Percentiles rank a stretch among this genome's conserved stretches.
Evolutionary conservation across 2,888 invertebrate genomes (phyloP).

Genomic region (Lepidochitona cinerea): DNA sequence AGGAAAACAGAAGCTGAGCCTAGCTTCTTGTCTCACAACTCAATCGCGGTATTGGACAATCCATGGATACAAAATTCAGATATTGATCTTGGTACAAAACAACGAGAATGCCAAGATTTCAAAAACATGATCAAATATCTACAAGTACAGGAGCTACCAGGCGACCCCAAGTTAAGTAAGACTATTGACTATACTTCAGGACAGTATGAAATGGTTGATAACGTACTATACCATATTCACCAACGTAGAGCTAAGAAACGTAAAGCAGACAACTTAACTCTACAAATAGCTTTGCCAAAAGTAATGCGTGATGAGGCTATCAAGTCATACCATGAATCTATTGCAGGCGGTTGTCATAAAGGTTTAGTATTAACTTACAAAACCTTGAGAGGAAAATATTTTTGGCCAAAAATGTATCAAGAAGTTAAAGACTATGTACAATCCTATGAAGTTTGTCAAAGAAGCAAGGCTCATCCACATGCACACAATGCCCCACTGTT

Average conservation of each 20-base stretch:
- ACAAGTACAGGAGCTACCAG: too few species aligned
- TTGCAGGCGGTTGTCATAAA: conserved; percentile 25
- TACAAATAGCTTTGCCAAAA: conserved; percentile 25
- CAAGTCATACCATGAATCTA: conserved; percentile 16
- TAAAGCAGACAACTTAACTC: conserved; percentile 12
- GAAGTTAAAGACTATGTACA: conserved; percentile 23
- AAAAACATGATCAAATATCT: too few species aligned
- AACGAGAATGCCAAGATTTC: background rate
- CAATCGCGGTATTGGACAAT: background rate
- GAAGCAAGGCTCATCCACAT: conserved; percentile 10
- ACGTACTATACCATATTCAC: background rate
- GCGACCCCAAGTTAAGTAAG: background rate
- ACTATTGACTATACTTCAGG: background rate
- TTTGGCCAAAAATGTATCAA: conserved; percentile 29
- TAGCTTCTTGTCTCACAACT: background rate
- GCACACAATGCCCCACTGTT: background rate
- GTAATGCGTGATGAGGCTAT: conserved; percentile 3
- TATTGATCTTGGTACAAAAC: background rate
- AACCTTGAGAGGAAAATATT: conserved; percentile 24
- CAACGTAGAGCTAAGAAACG: conserved; percentile 5
- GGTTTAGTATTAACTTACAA: conserved; percentile 18
- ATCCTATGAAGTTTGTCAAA: conserved; percentile 30
- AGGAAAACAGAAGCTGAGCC: too few species aligned
- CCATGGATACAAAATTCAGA: background rate
- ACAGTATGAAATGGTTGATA: background rate